These are phyloP conservation scores for Hyaena hyaena DNA, from an alignment of 2,113 vertebrate genomes.

Conservation along the genomic window DNA sequence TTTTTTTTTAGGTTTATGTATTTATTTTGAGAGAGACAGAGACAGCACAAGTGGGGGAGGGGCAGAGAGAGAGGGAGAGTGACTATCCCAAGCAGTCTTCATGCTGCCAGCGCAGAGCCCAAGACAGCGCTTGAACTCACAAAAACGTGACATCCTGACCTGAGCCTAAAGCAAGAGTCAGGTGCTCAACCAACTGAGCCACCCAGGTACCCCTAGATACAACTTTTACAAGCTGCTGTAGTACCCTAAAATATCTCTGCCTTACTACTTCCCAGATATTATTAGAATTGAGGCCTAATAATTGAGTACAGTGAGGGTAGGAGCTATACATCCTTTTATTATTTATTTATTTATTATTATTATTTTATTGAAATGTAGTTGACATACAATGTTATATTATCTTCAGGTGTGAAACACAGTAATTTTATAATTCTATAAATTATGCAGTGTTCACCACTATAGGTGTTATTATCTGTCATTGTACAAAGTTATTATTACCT, in stretches of 20 bases:
- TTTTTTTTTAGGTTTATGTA: neutral
- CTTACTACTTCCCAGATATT: neutral
- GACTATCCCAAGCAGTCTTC: too few species aligned
- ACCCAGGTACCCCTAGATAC: neutral
- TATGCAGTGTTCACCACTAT: neutral
- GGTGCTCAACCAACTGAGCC: too few species aligned
- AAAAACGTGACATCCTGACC: too few species aligned
- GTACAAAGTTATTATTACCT: neutral
- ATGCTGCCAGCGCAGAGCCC: too few species aligned
- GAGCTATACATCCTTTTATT: neutral
- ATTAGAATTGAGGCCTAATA: neutral
- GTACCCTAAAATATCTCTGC: neutral
- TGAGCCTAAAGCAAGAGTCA: too few species aligned
- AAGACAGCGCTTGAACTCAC: too few species aligned
- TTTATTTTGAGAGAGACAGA: too few species aligned
- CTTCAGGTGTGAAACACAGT: neutral
- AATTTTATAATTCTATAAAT: neutral
- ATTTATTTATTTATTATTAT: neutral
- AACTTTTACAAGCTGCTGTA: neutral
- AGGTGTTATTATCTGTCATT: neutral
- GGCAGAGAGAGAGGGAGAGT: too few species aligned
- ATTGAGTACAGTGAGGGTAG: neutral
- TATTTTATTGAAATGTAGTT: neutral
- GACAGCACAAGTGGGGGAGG: too few species aligned
- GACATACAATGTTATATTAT: neutral